phyloP scores from a whole-genome alignment of 2,797 vertebrate genomes.

The Huso huso region DNA sequence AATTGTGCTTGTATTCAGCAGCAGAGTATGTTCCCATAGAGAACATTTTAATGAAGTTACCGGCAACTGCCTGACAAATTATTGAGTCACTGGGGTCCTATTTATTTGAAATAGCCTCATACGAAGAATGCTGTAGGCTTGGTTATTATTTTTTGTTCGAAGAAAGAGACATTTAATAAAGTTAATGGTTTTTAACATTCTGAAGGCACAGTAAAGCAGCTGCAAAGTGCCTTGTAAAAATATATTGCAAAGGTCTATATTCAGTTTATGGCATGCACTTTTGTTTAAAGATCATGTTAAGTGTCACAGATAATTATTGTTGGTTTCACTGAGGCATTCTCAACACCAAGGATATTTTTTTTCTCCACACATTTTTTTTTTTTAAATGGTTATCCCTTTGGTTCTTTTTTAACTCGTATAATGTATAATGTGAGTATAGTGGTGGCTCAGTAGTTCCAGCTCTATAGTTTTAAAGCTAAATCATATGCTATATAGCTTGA shows the following conservation, averaged over 20 bases:
- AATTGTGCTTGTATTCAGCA: constrained; percentile 44
- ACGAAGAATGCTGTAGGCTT: constrained; percentile 38
- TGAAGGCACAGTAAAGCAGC: constrained; percentile 13
- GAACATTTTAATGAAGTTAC: constrained; percentile 55
- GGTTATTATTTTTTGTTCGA: constrained; percentile 12
- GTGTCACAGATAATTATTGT: background rate
- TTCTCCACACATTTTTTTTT: no score
- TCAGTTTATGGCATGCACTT: background rate
- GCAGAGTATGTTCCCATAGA: constrained; percentile 42
- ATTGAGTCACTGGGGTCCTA: constrained; percentile 36
- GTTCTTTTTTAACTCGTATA: no score
- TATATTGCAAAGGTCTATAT: background rate
- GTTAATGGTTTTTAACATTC: constrained; percentile 20
- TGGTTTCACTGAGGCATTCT: no score
- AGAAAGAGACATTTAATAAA: constrained; percentile 20
- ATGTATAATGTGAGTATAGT: no score
- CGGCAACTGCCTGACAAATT: constrained; percentile 39
- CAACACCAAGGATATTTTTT: no score
- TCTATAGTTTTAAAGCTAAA: no score
- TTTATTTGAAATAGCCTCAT: constrained; percentile 65
- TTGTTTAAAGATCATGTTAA: background rate
- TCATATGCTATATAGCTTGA: no score
- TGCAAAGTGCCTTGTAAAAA: constrained; percentile 24
- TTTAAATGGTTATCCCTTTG: no score
- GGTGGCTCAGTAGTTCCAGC: no score